Base-by-base conservation (phyloP, 1,140 invertebrate genomes). In the Aphaenogaster floridana region DNA sequence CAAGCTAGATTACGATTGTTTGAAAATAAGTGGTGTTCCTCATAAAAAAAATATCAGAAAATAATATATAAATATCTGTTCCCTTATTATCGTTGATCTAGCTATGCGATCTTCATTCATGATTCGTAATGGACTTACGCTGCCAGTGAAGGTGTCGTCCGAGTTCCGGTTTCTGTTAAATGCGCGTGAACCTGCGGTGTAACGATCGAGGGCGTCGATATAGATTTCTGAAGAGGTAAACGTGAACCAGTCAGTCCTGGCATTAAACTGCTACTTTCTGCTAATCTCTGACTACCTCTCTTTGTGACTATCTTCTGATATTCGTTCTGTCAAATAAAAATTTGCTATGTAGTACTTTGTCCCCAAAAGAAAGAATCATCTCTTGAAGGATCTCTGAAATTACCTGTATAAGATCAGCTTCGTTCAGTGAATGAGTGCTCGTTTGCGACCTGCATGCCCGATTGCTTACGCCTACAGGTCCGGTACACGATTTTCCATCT, bases 181-280 rank as follows among this genome's bases (percentile, higher is more conserved):
- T 92, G 92, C 48, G 93, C 93, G 64, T 95, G 95, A 87, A 95
- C 96, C 87, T 97, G 95, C 68, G 97, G 97, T 76, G 97, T 97
- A 48, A 98, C 97, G 86, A 98, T 98, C 77, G 98, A 98, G 36
- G 98, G 98, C 39, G 98, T 98, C 13, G 98, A 99, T 87, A 98
- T 97, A 69, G 98, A 98, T 96, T 99, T 99, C 94, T 98, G 98
- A 78, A 99, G 96, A 72, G 98, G 98, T 90, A 98, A 96, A 68
- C 97, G 96, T 88, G 97, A 93, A 71, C 95, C 95, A 77, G 92
- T 93, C 63, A 95, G 92, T 17, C 94, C 97, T 76, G 97, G 97
- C 89, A 97, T 95, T 81, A 98, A 95, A 91, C 97, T 95, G 66
- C 96, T 95, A 94, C 95, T 96, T 96, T 96, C 96, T 94, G 95